These are phyloP conservation scores for Sesia bembeciformis DNA, from an alignment of 2,888 invertebrate species.

Conservation along the genomic window DNA sequence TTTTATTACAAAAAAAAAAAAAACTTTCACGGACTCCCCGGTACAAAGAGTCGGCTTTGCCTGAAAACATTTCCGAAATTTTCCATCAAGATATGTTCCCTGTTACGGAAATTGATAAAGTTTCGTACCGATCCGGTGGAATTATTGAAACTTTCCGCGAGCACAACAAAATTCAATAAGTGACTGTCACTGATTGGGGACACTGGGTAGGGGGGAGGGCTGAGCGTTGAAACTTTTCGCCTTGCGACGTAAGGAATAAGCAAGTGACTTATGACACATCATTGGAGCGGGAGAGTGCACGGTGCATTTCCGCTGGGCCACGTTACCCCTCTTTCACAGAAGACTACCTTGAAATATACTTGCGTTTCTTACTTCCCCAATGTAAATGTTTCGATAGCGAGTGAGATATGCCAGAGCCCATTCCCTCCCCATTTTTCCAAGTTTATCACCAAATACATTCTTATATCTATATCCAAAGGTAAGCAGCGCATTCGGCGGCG, in stretches of 20 bases:
- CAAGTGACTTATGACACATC: too few species aligned
- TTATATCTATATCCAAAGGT: too few species aligned
- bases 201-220: constrained; percentile 7
- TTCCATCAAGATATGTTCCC: constrained; percentile 46
- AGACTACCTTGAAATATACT: not conserved
- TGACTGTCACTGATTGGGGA: constrained; percentile 66
- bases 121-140: constrained; percentile 50
- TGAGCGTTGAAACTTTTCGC: not conserved
- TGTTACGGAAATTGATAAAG: constrained; percentile 70
- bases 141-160: constrained; percentile 65
- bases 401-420: too few species aligned
- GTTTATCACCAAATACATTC: too few species aligned
- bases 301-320: not conserved
- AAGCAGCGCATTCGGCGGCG: too few species aligned
- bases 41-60: not conserved
- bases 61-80: constrained; percentile 17
- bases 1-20: not conserved
- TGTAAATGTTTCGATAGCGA: too few species aligned
- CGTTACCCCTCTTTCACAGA: not conserved
- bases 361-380: too few species aligned
- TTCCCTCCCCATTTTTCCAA: too few species aligned
- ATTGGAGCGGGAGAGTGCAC: too few species aligned
- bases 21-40: not conserved
- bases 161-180: constrained; percentile 72
- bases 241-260: not conserved